Conservation (phyloP, 2,797 vertebrate genomes). For the Centropyge bicolor region DNA sequence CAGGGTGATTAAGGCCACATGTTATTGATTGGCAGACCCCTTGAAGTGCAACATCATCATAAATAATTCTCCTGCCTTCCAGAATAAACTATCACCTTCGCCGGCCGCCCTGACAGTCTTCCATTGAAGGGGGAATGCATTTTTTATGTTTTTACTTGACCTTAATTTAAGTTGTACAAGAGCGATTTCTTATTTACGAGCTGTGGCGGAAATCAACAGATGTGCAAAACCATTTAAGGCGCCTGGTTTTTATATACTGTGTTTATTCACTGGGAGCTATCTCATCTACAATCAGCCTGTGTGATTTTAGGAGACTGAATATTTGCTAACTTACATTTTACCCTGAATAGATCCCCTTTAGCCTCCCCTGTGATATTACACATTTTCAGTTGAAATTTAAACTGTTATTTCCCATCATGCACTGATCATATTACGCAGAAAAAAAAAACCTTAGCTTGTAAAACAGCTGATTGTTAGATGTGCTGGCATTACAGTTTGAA, state of each 20-base stretch:
- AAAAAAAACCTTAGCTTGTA: not conserved
- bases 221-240: slow-evolving; percentile 61
- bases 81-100: slow-evolving; percentile 71
- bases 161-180: slow-evolving; percentile 80
- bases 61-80: slow-evolving; percentile 77
- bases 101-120: slow-evolving; percentile 39
- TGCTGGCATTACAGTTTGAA: not conserved
- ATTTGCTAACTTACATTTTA: slow-evolving; percentile 3
- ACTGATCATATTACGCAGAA: not conserved
- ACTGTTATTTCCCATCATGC: fast-evolving
- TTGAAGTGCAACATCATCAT: slow-evolving; percentile 77
- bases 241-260: not conserved
- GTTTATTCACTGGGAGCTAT: not conserved
- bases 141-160: slow-evolving; percentile 81
- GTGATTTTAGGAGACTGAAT: not conserved
- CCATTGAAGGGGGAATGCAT: slow-evolving; percentile 72
- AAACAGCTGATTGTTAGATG: not conserved
- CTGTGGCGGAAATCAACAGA: slow-evolving; percentile 71
- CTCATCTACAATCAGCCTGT: not conserved
- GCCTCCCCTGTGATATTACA: not conserved
- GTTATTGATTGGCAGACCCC: slow-evolving; percentile 78
- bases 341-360: not conserved
- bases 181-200: slow-evolving; percentile 78
- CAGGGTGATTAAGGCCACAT: slow-evolving; percentile 75
- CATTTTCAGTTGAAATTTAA: not conserved